Base-by-base conservation (phyloP, 2,113 vertebrate genomes). In the Apteryx owenii region DNA sequence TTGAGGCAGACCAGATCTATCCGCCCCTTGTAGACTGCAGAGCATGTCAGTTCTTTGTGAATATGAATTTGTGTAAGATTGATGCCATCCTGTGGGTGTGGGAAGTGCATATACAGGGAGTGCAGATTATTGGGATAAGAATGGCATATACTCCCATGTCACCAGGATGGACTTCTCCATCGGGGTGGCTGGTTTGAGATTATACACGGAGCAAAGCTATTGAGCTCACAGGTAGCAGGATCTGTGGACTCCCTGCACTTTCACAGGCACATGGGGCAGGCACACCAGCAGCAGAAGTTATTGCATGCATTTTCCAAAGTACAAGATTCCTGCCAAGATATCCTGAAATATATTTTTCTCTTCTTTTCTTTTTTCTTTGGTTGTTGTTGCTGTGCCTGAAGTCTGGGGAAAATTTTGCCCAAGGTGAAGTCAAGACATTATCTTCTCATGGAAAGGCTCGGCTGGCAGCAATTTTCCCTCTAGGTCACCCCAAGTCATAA, bases 1-100 rank as follows among this genome's bases (percentile, higher is more conserved):
- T 89, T 46, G 92, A 96, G 94, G 93, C 87, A 91, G 93, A 91
- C 88, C 81, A 89, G 93, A 75, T n/a, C 4, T 48, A 73, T 70
- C 81, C 54, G 0, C 85, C 84, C 95, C 89, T 82, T 0, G 42
- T 86, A 96, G 89, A 31, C 66, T 91, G 95, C 96, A 93, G 89
- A 93, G 93, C 87, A 6, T n/a, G 46, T 93, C 93, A 93, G 23
- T 82, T 94, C 87, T 60, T 33, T 51, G 64, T 10, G 58, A 25
- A 10, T 53, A 1, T 2, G 50, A 80, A 73, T 8, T 23, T 70
- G 3, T 0, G 50, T 0, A 16, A 81, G 70, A 60, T 42, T n/a
- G 81, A 81, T 94, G 91, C 89, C 89, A 77, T 51, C 78, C 97
- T 60, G 66, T 38, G 91, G 78, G 86, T 50, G 79, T 54, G 87